A percentile compares a stretch with the other conserved stretches of the same genome.
Conservation (phyloP, 2,888 invertebrate genomes). For the Drosophila phalerata region DNA sequence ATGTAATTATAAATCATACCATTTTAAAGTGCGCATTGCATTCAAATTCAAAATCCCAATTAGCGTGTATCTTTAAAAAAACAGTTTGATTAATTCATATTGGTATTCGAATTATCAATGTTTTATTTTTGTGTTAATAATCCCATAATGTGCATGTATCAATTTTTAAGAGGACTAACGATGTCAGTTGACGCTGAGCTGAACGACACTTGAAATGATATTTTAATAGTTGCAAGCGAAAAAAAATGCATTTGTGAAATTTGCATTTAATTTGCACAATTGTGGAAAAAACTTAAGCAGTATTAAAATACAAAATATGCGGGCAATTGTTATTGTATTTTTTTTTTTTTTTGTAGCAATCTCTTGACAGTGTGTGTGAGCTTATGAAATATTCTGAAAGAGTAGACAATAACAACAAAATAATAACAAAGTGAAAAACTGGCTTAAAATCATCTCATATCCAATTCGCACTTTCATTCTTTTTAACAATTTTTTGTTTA, state of each 20-base stretch:
- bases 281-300: slow-evolving; percentile 29
- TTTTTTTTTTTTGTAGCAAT: slow-evolving; percentile 9
- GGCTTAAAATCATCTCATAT: slow-evolving; percentile 68
- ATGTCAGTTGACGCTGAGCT: slow-evolving; percentile 60
- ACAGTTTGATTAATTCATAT: slow-evolving; percentile 1
- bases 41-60: background rate
- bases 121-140: slow-evolving; percentile 32
- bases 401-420: slow-evolving; percentile 11
- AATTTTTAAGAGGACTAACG: slow-evolving; percentile 49
- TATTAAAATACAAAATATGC: slow-evolving; percentile 35
- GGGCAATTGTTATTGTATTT: slow-evolving; percentile 7
- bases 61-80: background rate
- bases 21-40: background rate
- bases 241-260: slow-evolving; percentile 39
- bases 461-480: slow-evolving; percentile 4
- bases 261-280: slow-evolving; percentile 64
- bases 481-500: slow-evolving; percentile 8
- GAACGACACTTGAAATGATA: slow-evolving; percentile 53
- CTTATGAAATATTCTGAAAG: slow-evolving; percentile 71
- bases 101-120: slow-evolving; percentile 26
- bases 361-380: slow-evolving; percentile 29
- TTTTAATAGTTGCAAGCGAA: slow-evolving; percentile 41
- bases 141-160: slow-evolving; percentile 49
- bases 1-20: background rate
- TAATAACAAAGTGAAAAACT: slow-evolving; percentile 59